Evolutionary conservation across 1,140 invertebrate genomes (phyloP).

Genomic region (Vanessa atalanta): DNA sequence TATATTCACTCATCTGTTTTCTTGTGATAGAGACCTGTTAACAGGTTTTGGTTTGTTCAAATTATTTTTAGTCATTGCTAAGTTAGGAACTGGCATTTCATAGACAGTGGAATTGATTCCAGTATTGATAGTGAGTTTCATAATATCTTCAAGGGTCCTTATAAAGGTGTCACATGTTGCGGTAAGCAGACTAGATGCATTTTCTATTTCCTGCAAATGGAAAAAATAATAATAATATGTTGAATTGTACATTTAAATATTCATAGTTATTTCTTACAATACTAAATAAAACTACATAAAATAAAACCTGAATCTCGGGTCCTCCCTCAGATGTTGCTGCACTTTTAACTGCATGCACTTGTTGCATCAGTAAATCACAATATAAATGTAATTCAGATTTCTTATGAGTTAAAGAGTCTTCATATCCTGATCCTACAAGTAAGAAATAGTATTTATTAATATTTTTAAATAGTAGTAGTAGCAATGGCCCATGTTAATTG

Average conservation of each 20-base stretch:
- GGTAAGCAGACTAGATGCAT: conserved; percentile 87
- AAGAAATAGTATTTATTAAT: conserved; percentile 5
- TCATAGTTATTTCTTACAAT: too few species aligned
- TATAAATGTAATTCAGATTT: conserved; percentile 90
- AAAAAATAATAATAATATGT: neutral
- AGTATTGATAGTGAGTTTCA: conserved; percentile 83
- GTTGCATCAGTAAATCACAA: conserved; percentile 92
- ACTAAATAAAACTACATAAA: too few species aligned
- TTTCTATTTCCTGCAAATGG: conserved; percentile 83
- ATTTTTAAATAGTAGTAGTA: too few species aligned
- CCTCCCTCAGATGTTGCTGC: conserved; percentile 82
- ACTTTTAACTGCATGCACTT: conserved; percentile 89
- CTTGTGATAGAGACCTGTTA: conserved; percentile 67
- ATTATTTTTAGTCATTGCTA: conserved; percentile 53
- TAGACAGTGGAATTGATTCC: conserved; percentile 46
- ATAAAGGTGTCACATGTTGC: conserved; percentile 93
- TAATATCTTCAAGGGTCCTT: conserved; percentile 89
- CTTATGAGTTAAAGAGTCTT: conserved; percentile 83
- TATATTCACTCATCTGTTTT: conserved; percentile 65
- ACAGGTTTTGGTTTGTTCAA: conserved; percentile 57
- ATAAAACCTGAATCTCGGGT: conserved; percentile 83
- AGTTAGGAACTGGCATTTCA: conserved; percentile 64
- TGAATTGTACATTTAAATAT: conserved; percentile 1
- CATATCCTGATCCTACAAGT: conserved; percentile 51
- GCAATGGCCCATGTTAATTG: too few species aligned